Base-by-base conservation (phyloP, 2,797 vertebrate genomes). In the Clarias laeviceps region DNA sequence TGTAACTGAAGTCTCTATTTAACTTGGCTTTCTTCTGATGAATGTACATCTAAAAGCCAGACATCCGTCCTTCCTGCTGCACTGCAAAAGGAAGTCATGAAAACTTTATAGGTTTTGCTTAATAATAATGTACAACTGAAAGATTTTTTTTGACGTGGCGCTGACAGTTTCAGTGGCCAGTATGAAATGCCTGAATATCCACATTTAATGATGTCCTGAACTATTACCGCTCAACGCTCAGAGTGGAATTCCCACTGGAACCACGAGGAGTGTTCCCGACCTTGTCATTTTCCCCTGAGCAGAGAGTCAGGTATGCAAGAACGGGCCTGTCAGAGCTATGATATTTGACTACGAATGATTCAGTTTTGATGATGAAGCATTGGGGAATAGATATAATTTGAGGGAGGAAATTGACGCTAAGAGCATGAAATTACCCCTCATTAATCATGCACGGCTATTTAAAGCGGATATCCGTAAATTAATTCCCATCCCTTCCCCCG, bases 401-500 rank as follows among this genome's bases (percentile, higher is more conserved):
- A 82, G 77, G 70, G 83, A 84, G 90, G 93, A 95, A 94, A 94
- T 95, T 94, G 93, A 95, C 94, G 92, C 91, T 93, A 91, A 91
- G 90, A 92, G 94, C 94, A 92, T 95, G 93, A 95, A 94, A 96
- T 96, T 93, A 91, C 92, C 89, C 89, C 88, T 93, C 94, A 93
- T 96, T 94, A 95, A 94, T 95, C 95, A 95, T 92, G 92, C 91
- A 91, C 85, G 84, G 90, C 89, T 94, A 94, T 93, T 88, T 89
- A 90, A 93, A 89, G 74, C 82, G 88, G 90, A 88, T 88, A 87
- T 89, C 91, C 88, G 88, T 90, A 91, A 92, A 93, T 93, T 93
- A 93, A 93, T 93, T 93, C 90, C 91, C 92, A 93, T 92, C 93
- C 93, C 91, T 65, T 80, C 32, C 92, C 93, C 90, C 94, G 50